A percentile compares a stretch with the other conserved stretches of the same genome.
phyloP scores from a whole-genome alignment of 2,113 vertebrate species.

The Hoplias malabaricus region DNA sequence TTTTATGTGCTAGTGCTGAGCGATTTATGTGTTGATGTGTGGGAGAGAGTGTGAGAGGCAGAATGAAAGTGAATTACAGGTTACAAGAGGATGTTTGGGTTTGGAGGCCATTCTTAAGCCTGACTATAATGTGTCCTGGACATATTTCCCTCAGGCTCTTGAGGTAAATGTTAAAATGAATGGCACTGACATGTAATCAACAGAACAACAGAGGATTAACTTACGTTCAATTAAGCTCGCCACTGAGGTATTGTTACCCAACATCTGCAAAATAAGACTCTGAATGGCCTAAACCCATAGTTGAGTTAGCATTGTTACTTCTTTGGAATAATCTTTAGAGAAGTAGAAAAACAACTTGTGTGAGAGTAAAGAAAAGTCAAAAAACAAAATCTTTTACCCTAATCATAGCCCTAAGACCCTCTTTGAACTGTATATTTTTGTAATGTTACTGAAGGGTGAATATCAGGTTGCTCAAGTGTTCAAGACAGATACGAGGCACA shows the following conservation, averaged over 20 bases:
- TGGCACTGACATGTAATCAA: neutral
- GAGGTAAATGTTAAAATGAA: neutral
- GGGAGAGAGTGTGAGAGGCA: neutral
- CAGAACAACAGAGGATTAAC: neutral
- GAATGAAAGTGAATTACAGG: constrained; percentile 16
- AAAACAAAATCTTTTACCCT: neutral
- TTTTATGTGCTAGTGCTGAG: neutral
- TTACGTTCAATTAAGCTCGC: neutral
- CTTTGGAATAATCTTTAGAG: neutral
- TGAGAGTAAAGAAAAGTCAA: too few relatives aligned
- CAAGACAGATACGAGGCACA: too few relatives aligned
- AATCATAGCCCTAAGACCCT: too few relatives aligned
- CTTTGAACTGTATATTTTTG: neutral
- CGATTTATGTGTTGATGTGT: constrained; percentile 21
- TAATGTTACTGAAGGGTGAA: too few relatives aligned
- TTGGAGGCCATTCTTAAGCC: neutral
- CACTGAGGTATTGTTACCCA: neutral
- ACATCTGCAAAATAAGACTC: neutral
- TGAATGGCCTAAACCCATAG: neutral
- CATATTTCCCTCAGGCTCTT: neutral
- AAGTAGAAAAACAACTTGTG: neutral
- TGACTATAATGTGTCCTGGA: neutral
- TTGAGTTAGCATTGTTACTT: neutral
- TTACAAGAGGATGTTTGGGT: neutral
- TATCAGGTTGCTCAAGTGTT: too few relatives aligned